phyloP scores from a whole-genome alignment of 2,797 vertebrate genomes.

The Lophius americanus region DNA sequence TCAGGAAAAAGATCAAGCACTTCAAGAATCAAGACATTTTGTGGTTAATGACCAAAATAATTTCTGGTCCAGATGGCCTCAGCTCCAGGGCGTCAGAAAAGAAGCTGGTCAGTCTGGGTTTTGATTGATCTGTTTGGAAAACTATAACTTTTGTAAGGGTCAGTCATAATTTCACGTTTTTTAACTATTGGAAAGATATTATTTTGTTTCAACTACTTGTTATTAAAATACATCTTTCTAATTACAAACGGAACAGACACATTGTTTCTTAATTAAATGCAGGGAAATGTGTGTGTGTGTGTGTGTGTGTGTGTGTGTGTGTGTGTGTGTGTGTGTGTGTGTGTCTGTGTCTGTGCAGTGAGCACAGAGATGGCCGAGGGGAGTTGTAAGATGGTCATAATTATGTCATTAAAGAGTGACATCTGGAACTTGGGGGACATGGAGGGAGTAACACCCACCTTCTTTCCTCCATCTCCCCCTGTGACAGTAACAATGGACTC shows the following conservation, averaged over 20 bases:
- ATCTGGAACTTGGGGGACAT: constrained; percentile 73
- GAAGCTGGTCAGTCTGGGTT: constrained; percentile 58
- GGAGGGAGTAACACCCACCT: constrained; percentile 52
- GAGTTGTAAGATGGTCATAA: constrained; percentile 64
- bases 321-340: constrained; percentile 13
- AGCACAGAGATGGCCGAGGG: constrained; percentile 56
- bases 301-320: constrained; percentile 16
- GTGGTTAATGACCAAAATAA: constrained; percentile 65
- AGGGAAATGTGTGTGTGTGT: no score
- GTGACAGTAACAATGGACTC: constrained; percentile 68
- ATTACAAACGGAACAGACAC: neutral
- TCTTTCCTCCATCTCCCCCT: constrained; percentile 47
- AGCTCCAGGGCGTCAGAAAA: constrained; percentile 60
- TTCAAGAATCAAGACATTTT: constrained; percentile 30
- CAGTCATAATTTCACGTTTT: constrained; percentile 22
- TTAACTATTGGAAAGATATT: neutral
- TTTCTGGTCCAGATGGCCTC: constrained; percentile 70
- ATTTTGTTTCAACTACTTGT: no score
- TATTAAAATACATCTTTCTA: neutral
- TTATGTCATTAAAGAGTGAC: constrained; percentile 74
- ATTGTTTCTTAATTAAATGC: no score
- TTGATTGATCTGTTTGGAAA: constrained; percentile 63
- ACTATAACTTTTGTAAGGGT: constrained; percentile 22
- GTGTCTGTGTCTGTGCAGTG: neutral
- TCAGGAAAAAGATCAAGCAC: constrained; percentile 24